Evolutionary conservation across 2,888 invertebrate species (phyloP).

Genomic region (Tholera decimalis): DNA sequence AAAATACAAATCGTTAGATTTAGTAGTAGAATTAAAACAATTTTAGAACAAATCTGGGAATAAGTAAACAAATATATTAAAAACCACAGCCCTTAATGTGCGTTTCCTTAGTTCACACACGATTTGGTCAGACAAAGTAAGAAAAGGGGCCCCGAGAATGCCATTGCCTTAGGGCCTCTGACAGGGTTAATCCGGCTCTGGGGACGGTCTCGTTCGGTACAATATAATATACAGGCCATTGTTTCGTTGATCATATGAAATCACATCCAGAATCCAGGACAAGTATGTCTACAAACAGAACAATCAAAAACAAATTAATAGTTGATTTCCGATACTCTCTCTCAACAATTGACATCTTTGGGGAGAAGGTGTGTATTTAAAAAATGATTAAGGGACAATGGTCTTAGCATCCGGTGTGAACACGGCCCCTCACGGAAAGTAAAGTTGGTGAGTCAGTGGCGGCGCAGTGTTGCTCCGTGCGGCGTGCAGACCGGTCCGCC

Average conservation of each 20-base stretch:
- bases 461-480: conserved; percentile 84
- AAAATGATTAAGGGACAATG: conserved; percentile 45
- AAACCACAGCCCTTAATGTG: too few relatives aligned
- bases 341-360: conserved; percentile 22
- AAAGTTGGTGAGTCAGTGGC: conserved; percentile 81
- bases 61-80: too few relatives aligned
- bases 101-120: too few relatives aligned
- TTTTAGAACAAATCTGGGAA: too few relatives aligned
- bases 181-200: too few relatives aligned
- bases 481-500: conserved; percentile 83
- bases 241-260: background rate
- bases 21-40: too few relatives aligned
- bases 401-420: conserved; percentile 72
- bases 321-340: conserved; percentile 18
- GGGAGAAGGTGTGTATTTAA: conserved; percentile 28
- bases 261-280: conserved; percentile 6
- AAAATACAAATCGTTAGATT: too few relatives aligned
- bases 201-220: background rate
- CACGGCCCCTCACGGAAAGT: conserved; percentile 85
- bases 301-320: conserved; percentile 34
- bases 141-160: too few relatives aligned
- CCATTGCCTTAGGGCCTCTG: too few relatives aligned
- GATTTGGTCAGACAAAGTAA: too few relatives aligned
- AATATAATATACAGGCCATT: background rate
- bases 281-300: background rate